phyloP scores from a whole-genome alignment of 2,797 vertebrate species.

The Poeciliopsis gracilis region DNA sequence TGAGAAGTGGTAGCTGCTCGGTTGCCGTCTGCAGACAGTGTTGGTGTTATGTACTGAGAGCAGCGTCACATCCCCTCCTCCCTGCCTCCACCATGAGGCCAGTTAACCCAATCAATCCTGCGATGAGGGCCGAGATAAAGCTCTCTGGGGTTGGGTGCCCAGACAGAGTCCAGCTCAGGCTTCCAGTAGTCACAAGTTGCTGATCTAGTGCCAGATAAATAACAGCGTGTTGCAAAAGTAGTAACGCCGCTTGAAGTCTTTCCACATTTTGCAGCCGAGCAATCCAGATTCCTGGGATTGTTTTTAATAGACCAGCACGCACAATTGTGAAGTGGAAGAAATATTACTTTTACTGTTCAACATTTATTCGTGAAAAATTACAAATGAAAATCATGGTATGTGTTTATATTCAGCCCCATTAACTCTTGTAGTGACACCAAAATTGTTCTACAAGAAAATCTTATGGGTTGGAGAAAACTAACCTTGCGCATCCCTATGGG shows the following conservation, averaged over 20 bases:
- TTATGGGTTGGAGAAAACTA: neutral
- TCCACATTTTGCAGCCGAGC: neutral
- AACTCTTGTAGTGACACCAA: neutral
- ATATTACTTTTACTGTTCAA: neutral
- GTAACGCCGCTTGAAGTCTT: neutral
- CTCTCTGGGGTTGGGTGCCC: neutral
- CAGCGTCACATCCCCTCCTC: conserved; percentile 65
- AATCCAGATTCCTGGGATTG: neutral
- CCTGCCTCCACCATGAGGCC: conserved; percentile 30
- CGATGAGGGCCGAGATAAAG: neutral
- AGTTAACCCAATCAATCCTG: conserved; percentile 41
- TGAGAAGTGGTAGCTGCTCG: conserved; percentile 33
- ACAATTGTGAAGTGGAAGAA: neutral
- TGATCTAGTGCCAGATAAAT: neutral
- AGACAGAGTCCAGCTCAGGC: neutral
- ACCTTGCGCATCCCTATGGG: neutral
- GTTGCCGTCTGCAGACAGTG: conserved; percentile 40
- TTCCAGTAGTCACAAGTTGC: neutral
- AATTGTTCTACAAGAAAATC: neutral
- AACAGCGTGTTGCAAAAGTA: neutral
- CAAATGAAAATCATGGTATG: neutral
- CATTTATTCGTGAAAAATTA: neutral
- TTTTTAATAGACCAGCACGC: neutral
- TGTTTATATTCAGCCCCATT: neutral
- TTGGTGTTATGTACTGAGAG: conserved; percentile 66